Evolutionary conservation across 2,888 invertebrate genomes (phyloP).

Genomic region (Mechanitis messenoides): DNA sequence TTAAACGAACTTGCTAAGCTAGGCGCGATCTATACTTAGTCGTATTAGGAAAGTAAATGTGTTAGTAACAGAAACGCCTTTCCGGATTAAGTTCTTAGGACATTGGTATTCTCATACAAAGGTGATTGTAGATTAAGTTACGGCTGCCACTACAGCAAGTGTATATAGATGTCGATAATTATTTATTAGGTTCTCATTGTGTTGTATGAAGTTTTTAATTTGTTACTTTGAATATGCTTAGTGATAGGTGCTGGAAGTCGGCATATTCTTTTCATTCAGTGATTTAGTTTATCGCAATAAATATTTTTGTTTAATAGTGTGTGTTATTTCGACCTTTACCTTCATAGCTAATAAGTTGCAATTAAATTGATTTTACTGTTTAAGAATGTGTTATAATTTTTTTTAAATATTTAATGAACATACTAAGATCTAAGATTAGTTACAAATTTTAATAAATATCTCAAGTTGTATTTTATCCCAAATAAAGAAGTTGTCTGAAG

Average conservation of each 20-base stretch:
- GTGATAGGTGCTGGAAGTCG: slow-evolving; percentile 50
- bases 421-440: too few species aligned
- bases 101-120: slow-evolving; percentile 20
- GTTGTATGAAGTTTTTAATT: slow-evolving; percentile 49
- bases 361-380: too few species aligned
- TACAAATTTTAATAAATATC: too few species aligned
- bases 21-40: slow-evolving; percentile 22
- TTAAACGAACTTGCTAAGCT: slow-evolving; percentile 30
- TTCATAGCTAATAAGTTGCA: too few species aligned
- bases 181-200: slow-evolving; percentile 47
- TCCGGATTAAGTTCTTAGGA: slow-evolving; percentile 15
- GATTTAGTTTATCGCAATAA: slow-evolving; percentile 68
- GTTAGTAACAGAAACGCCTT: neutral
- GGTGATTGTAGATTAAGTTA: slow-evolving; percentile 40
- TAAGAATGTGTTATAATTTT: neutral
- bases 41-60: slow-evolving; percentile 7
- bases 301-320: slow-evolving; percentile 58
- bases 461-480: too few species aligned
- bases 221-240: slow-evolving; percentile 60
- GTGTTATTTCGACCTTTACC: slow-evolving; percentile 34
- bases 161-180: slow-evolving; percentile 48
- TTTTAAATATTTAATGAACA: neutral
- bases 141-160: slow-evolving; percentile 59
- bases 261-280: slow-evolving; percentile 65
- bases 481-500: too few species aligned